These are phyloP conservation scores for Campoplex nolae DNA, from an alignment of 2,888 invertebrate genomes.

Conservation along the genomic window DNA sequence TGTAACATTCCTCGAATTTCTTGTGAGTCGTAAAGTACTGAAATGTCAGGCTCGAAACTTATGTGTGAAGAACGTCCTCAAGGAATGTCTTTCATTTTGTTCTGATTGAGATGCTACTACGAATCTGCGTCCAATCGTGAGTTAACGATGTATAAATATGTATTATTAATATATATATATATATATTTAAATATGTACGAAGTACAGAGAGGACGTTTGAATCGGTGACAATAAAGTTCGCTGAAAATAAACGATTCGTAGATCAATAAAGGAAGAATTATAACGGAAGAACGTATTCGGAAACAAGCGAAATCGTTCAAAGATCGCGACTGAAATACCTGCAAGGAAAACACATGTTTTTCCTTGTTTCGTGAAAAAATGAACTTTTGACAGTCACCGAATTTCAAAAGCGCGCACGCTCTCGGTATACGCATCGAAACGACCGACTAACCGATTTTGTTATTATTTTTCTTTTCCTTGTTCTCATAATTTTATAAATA, in stretches of 20 bases:
- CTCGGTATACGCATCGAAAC: conserved; percentile 45
- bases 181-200: conserved; percentile 40
- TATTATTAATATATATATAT: conserved; percentile 19
- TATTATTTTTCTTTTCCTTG: conserved; percentile 1
- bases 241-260: conserved; percentile 35
- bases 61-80: neutral
- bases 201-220: conserved; percentile 43
- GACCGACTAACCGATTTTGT: conserved; percentile 45
- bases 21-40: neutral
- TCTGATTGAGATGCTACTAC: conserved; percentile 35
- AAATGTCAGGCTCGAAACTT: neutral
- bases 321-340: neutral
- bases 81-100: neutral
- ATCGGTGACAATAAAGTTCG: conserved; percentile 39
- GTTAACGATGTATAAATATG: conserved; percentile 22
- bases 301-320: conserved; percentile 41
- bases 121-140: conserved; percentile 53
- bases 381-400: conserved; percentile 40
- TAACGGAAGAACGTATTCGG: conserved; percentile 40
- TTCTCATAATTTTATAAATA: conserved; percentile 65
- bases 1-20: neutral
- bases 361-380: conserved; percentile 21
- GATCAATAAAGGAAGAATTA: conserved; percentile 39
- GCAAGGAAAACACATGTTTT: neutral
- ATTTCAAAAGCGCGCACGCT: conserved; percentile 28